Evolutionary conservation across 2,888 invertebrate genomes (phyloP), one percentile per base, ranked within the genome.

Genomic region (Drosophila rubida): DNA sequence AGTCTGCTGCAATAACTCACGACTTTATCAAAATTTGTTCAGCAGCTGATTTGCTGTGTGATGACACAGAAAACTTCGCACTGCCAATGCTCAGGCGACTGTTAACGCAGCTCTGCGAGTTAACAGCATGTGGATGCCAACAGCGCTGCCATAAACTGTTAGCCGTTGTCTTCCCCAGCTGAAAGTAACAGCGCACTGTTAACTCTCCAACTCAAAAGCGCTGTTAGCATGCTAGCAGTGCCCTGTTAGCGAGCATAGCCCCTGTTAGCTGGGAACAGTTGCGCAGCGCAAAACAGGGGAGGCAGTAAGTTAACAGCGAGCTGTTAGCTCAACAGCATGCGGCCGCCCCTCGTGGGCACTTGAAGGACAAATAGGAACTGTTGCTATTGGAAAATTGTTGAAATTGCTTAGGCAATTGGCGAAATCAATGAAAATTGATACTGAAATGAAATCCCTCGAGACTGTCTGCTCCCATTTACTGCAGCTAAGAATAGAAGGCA

Each of bases 211-310:
- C 11, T 11, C 4, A 27, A 0, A 11, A 2, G 46, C 22, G 14
- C 58, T 27, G 39, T 22, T 22, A 48, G 13, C n/a, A 8, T 3
- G 2, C 2, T 59, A 49, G 42, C 60, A 65, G 37, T 2, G 1
- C 4, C 0, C 42, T 58, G 57, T 49, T 35, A 25, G 3, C 9
- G 16, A 4, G 11, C 41, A 16, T 14, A 55, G 13, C 76, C 66
- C 76, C 71, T 63, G 30, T 25, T 23, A 44, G 42, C 22, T 84
- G 74, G 55, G 81, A 78, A 84, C 81, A 84, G 82, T 71, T 44
- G 22, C 32, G 19, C 9, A n/a, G 14, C n/a, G 73, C 74, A 73
- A 44, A 35, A 16, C 57, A 39, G 62, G 76, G 70, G 13, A 35
- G 35, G 60, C 45, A 41, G 19, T 23, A n/a, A 35, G n/a, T 7